Conservation (phyloP, 2,113 vertebrate genomes). For the Junco hyemalis region DNA sequence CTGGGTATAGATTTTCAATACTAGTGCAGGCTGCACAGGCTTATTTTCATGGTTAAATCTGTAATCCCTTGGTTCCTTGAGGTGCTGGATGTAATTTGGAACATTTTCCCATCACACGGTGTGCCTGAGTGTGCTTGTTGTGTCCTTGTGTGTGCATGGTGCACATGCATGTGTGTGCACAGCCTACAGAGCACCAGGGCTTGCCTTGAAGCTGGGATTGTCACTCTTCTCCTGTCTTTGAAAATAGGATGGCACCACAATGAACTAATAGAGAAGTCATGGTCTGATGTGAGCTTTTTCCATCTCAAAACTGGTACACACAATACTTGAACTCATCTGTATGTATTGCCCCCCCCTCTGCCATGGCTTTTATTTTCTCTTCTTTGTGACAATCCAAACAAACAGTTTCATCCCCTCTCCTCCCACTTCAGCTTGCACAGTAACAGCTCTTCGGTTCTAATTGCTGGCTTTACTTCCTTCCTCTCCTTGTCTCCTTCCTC, state of each 20-base stretch:
- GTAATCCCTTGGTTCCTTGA: background rate
- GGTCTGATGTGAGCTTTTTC: background rate
- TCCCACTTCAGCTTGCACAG: background rate
- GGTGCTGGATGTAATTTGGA: background rate
- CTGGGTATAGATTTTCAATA: background rate
- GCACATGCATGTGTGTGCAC: background rate
- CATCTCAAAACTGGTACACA: background rate
- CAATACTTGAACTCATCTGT: background rate
- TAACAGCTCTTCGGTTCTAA: background rate
- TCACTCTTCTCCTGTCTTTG: background rate
- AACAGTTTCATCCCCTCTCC: background rate
- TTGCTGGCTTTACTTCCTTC: slow-evolving; percentile 1
- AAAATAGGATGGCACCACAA: background rate
- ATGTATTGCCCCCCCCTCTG: background rate
- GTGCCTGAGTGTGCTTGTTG: background rate
- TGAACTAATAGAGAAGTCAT: background rate
- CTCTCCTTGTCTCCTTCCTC: background rate
- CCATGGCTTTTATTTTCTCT: background rate
- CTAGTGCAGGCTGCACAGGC: background rate
- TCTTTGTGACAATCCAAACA: background rate
- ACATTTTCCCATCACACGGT: background rate
- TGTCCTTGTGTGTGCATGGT: background rate
- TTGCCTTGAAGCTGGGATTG: background rate
- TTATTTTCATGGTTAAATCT: background rate
- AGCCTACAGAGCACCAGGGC: background rate